phyloP scores from a whole-genome alignment of 2,113 vertebrate genomes.

The Xerus inauris region DNA sequence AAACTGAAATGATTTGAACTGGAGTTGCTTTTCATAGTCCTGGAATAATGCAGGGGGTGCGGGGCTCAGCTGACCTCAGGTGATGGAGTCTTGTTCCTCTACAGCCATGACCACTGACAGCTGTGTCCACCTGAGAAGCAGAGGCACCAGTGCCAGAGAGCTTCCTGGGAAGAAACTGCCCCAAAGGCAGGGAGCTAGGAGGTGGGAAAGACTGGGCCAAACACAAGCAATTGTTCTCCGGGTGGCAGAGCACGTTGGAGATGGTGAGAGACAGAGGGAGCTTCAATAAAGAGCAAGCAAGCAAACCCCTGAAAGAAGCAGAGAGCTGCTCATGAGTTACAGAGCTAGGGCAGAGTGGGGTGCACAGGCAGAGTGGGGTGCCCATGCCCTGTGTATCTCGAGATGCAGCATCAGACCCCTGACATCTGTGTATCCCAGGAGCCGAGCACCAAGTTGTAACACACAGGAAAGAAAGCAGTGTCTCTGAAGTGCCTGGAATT shows the following conservation, averaged over 20 bases:
- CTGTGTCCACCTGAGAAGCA: neutral
- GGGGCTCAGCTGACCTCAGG: neutral
- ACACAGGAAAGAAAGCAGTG: fast-evolving
- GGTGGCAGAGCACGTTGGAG: neutral
- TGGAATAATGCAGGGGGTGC: fast-evolving
- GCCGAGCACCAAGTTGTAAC: neutral
- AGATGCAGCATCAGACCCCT: neutral
- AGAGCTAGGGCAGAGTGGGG: fast-evolving
- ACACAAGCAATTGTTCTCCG: neutral
- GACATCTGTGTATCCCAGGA: neutral
- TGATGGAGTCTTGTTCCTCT: neutral
- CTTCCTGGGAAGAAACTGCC: neutral
- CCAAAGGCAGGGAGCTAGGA: neutral
- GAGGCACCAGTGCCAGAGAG: neutral
- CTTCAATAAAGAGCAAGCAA: neutral
- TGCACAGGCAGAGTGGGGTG: neutral
- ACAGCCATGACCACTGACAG: fast-evolving
- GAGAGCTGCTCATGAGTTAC: fast-evolving
- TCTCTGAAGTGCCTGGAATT: neutral
- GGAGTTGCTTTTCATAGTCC: neutral
- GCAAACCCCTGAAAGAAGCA: neutral
- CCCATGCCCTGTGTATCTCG: too few relatives aligned
- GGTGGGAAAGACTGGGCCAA: neutral
- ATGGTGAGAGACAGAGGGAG: neutral
- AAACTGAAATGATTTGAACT: neutral